Evolutionary conservation across 2,888 invertebrate species (phyloP).

Genomic region (Ceraclea dissimilis): DNA sequence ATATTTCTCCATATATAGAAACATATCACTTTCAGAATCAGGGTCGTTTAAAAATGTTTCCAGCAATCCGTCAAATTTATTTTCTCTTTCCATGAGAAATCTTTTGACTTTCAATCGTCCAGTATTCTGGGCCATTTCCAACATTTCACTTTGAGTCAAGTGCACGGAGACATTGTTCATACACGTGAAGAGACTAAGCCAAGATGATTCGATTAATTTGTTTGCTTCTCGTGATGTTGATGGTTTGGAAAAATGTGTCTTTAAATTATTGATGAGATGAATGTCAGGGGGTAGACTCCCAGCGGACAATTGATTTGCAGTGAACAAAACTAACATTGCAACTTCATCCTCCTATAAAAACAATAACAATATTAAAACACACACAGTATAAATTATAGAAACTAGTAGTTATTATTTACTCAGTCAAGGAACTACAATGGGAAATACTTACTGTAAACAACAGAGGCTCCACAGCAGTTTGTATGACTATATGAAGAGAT

Average conservation of each 20-base stretch:
- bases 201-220: constrained; percentile 39
- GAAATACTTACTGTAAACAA: constrained; percentile 17
- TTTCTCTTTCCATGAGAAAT: constrained; percentile 20
- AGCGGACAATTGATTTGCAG: constrained; percentile 36
- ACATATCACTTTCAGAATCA: constrained; percentile 24
- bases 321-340: constrained; percentile 39
- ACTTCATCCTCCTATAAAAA: constrained; percentile 37
- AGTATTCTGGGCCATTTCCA: constrained; percentile 19
- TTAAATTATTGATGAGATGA: constrained; percentile 31
- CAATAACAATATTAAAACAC: neutral
- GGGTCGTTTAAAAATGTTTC: constrained; percentile 23
- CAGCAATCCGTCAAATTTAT: constrained; percentile 21
- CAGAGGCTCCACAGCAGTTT: constrained; percentile 17
- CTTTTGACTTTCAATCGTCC: constrained; percentile 21
- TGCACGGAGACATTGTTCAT: constrained; percentile 26
- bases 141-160: constrained; percentile 25
- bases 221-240: constrained; percentile 32
- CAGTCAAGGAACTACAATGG: neutral
- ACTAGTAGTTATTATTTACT: neutral
- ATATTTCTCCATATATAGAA: constrained; percentile 23
- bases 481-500: constrained; percentile 30
- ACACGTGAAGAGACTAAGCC: constrained; percentile 33
- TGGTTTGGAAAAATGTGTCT: constrained; percentile 29
- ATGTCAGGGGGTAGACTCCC: constrained; percentile 37
- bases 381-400: neutral